phyloP scores from a whole-genome alignment of 2,797 vertebrate genomes.

The Rhynchotus rufescens region DNA sequence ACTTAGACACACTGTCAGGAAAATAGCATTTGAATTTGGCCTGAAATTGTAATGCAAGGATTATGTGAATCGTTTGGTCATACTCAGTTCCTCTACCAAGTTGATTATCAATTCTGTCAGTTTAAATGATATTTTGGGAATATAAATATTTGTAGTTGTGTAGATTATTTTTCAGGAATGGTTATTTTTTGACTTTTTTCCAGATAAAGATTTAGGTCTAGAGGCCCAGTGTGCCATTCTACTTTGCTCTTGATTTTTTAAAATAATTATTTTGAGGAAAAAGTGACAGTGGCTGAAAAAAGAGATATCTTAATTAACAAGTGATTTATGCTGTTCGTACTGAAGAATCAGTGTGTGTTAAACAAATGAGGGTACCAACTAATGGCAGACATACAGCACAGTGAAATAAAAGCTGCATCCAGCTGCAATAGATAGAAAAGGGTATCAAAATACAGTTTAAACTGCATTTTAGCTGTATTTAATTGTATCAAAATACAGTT shows the following conservation, averaged over 20 bases:
- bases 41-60: slow-evolving; percentile 51
- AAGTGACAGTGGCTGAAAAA: neutral
- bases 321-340: neutral
- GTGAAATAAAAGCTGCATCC: neutral
- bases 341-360: neutral
- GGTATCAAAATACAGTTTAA: slow-evolving; percentile 24
- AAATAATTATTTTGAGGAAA: neutral
- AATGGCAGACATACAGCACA: neutral
- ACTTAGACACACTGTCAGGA: slow-evolving; percentile 8
- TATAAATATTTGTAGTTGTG: slow-evolving; percentile 11
- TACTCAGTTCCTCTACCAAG: slow-evolving; percentile 31
- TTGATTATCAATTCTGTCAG: slow-evolving; percentile 49
- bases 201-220: slow-evolving; percentile 13
- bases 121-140: slow-evolving; percentile 61
- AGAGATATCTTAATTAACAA: slow-evolving; percentile 6
- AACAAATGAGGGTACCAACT: neutral
- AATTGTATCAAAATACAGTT: neutral
- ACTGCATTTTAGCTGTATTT: too few relatives aligned
- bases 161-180: slow-evolving; percentile 27
- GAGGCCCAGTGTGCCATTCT: neutral
- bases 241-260: slow-evolving; percentile 29
- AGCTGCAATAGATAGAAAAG: neutral
- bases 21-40: neutral
- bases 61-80: slow-evolving; percentile 40
- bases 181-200: slow-evolving; percentile 52